Percentiles rank a stretch among this genome's conserved stretches.
phyloP scores from a whole-genome alignment of 2,888 invertebrate species.

The Tachina fera region DNA sequence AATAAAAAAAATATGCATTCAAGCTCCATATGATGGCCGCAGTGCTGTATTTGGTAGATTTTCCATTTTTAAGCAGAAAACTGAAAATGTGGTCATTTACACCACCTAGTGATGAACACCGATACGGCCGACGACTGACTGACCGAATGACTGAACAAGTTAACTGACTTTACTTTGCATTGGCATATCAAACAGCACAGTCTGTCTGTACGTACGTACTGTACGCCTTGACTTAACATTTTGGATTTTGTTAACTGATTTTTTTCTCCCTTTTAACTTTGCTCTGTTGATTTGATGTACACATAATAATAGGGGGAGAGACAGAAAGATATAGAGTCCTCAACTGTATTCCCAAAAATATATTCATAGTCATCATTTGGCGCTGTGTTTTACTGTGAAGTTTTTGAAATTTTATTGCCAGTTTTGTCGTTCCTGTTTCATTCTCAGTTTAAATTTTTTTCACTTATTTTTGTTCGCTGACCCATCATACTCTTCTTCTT shows the following conservation, averaged over 20 bases:
- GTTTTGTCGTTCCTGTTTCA: constrained; percentile 56
- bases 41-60: constrained; percentile 13
- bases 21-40: constrained; percentile 29
- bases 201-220: neutral
- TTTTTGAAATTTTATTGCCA: constrained; percentile 52
- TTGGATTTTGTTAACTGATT: constrained; percentile 42
- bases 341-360: constrained; percentile 19
- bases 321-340: neutral
- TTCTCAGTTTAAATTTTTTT: neutral
- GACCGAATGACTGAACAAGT: constrained; percentile 40
- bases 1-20: constrained; percentile 41
- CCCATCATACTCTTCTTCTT: constrained; percentile 20
- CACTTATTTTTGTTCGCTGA: constrained; percentile 17
- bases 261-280: constrained; percentile 5
- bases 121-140: constrained; percentile 29
- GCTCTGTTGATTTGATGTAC: constrained; percentile 50
- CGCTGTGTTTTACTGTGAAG: constrained; percentile 13
- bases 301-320: neutral
- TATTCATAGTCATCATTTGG: constrained; percentile 51
- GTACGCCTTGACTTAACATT: constrained; percentile 43
- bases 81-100: constrained; percentile 61
- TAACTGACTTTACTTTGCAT: constrained; percentile 52
- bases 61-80: constrained; percentile 46
- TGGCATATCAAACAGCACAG: constrained; percentile 28
- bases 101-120: constrained; percentile 60